Evolutionary conservation across 2,888 invertebrate species (phyloP).

Genomic region (Anthophora plumipes): DNA sequence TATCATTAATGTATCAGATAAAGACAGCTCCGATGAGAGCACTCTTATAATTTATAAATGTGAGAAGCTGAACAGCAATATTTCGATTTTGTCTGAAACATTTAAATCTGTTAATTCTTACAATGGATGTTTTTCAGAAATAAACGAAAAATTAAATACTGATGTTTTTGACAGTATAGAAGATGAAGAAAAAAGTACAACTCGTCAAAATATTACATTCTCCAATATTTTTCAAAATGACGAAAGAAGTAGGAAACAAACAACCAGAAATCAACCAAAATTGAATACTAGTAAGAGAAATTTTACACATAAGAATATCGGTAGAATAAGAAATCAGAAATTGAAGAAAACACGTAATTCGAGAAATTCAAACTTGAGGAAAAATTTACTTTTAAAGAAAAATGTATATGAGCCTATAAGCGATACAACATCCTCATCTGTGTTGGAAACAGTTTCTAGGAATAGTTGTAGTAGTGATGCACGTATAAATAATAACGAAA

Average conservation of each 20-base stretch:
- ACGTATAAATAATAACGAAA: background rate
- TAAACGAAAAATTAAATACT: background rate
- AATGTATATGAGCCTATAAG: too few species aligned
- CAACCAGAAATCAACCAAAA: background rate
- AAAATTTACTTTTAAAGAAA: background rate
- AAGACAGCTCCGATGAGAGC: constrained; percentile 12
- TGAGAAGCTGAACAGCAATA: too few species aligned
- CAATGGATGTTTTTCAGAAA: background rate
- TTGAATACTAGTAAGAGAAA: background rate
- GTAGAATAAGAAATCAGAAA: background rate
- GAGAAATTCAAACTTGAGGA: background rate
- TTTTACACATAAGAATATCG: background rate
- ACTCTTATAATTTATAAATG: constrained; percentile 69
- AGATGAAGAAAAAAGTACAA: background rate
- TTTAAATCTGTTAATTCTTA: too few species aligned
- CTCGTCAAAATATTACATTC: background rate
- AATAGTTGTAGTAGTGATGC: background rate
- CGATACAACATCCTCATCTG: background rate
- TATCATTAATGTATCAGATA: too few species aligned
- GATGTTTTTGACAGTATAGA: background rate
- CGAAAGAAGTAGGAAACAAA: background rate
- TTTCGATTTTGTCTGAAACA: too few species aligned
- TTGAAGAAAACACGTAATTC: background rate
- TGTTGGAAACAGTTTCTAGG: background rate
- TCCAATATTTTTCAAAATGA: background rate